Conservation (phyloP, 2,113 vertebrate genomes). For the Onychostoma macrolepis region DNA sequence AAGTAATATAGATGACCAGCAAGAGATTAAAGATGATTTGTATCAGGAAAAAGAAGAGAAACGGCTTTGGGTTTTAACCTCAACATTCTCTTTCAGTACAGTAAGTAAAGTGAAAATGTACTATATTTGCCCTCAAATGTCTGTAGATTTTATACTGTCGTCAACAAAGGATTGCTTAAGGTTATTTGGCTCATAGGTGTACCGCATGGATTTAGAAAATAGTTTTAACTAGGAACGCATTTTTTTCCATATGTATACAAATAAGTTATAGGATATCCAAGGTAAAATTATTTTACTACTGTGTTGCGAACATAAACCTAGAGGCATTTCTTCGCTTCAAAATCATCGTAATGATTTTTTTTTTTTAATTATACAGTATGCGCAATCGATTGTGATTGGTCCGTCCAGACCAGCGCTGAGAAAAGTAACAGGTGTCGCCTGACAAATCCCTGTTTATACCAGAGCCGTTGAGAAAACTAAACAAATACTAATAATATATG, state of each 20-base stretch:
- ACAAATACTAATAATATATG: neutral
- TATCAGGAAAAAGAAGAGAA: slow-evolving; percentile 14
- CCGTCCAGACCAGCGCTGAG: neutral
- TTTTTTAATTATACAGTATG: too few relatives aligned
- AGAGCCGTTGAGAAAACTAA: neutral
- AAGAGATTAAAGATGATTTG: slow-evolving; percentile 44
- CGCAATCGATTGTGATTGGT: neutral
- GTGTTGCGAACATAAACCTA: too few relatives aligned
- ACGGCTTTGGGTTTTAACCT: slow-evolving; percentile 40
- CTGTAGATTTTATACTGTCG: neutral
- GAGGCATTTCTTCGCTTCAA: too few relatives aligned
- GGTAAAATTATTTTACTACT: too few relatives aligned
- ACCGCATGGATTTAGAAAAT: neutral
- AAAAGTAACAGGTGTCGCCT: neutral
- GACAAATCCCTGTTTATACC: neutral
- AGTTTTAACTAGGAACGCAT: too few relatives aligned
- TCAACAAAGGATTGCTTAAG: neutral
- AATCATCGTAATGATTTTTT: too few relatives aligned
- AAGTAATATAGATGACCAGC: too few relatives aligned
- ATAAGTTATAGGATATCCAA: too few relatives aligned
- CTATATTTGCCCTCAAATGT: neutral
- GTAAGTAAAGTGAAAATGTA: slow-evolving; percentile 43
- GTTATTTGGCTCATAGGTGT: neutral
- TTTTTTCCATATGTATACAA: too few relatives aligned
- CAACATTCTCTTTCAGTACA: neutral